Evolutionary conservation across 1,140 invertebrate genomes (phyloP).

Genomic region (Papilio machaon): DNA sequence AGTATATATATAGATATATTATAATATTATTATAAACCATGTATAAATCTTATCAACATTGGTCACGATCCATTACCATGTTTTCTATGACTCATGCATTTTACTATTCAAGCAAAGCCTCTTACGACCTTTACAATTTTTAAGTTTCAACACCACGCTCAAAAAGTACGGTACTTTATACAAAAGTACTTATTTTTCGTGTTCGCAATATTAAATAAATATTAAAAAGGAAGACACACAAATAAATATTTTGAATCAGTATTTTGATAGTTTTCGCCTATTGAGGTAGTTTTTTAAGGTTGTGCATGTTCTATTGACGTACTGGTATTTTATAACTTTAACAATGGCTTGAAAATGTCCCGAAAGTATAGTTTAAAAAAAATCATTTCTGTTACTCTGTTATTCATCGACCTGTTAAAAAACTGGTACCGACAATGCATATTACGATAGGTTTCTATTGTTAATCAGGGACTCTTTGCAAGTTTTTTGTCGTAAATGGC

Average conservation of each 20-base stretch:
- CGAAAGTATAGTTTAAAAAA: not conserved
- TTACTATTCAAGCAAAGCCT: slow-evolving; percentile 56
- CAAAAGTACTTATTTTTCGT: not conserved
- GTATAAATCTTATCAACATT: slow-evolving; percentile 13
- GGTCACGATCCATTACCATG: slow-evolving; percentile 24
- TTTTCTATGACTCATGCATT: slow-evolving; percentile 56
- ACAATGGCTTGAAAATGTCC: not conserved
- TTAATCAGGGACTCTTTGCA: not conserved
- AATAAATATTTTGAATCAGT: not conserved
- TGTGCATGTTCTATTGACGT: not conserved
- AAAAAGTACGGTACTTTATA: not conserved
- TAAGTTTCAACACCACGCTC: slow-evolving; percentile 17
- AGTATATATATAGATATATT: not conserved
- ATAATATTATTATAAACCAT: not conserved
- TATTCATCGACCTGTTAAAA: not conserved
- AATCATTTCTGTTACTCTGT: no score
- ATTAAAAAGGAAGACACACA: not conserved
- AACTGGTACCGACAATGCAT: not conserved
- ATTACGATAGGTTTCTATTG: slow-evolving; percentile 1
- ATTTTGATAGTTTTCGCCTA: not conserved
- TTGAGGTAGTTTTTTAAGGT: not conserved
- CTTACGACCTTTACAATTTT: slow-evolving; percentile 43
- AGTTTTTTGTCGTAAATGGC: not conserved
- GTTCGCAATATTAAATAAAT: not conserved
- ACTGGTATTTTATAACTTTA: not conserved